phyloP scores from a whole-genome alignment of 2,797 vertebrate species.

The Bryconaethiops microstoma region DNA sequence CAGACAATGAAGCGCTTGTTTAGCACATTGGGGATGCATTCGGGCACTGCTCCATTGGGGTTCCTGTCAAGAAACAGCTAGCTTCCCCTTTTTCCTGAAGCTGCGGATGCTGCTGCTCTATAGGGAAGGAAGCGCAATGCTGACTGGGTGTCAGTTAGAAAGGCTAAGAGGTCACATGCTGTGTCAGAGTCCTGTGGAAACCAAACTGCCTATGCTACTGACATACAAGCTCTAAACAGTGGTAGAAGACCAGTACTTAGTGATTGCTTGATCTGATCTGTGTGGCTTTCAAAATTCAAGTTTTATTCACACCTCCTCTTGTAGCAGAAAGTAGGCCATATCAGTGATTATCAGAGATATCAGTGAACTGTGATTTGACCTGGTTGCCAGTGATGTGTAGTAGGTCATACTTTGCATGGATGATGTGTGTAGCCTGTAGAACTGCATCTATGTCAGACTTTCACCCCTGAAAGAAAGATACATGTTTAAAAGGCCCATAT shows the following conservation, averaged over 20 bases:
- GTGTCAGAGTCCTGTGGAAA: slow-evolving; percentile 32
- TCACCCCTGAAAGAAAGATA: not conserved
- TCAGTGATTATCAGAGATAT: not conserved
- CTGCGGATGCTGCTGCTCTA: slow-evolving; percentile 20
- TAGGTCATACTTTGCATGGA: not conserved
- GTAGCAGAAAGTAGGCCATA: not conserved
- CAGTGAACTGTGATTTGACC: not conserved
- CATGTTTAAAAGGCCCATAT: not conserved
- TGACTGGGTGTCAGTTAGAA: slow-evolving; percentile 4
- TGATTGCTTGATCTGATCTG: not conserved
- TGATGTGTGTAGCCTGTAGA: not conserved
- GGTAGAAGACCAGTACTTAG: not conserved
- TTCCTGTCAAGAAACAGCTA: slow-evolving; percentile 44
- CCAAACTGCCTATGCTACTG: slow-evolving; percentile 37
- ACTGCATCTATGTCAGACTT: not conserved
- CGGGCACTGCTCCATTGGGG: slow-evolving; percentile 32
- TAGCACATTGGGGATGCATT: slow-evolving; percentile 59
- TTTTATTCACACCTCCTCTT: not conserved
- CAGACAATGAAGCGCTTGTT: slow-evolving; percentile 74
- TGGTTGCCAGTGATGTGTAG: not conserved
- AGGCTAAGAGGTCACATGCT: slow-evolving; percentile 48
- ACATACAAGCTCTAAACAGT: slow-evolving; percentile 34
- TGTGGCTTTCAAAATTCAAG: not conserved
- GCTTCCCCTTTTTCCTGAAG: slow-evolving; percentile 42
- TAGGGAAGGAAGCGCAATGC: slow-evolving; percentile 30